Base-by-base conservation (phyloP, 2,888 invertebrate genomes). In the Cheilosia soror region DNA sequence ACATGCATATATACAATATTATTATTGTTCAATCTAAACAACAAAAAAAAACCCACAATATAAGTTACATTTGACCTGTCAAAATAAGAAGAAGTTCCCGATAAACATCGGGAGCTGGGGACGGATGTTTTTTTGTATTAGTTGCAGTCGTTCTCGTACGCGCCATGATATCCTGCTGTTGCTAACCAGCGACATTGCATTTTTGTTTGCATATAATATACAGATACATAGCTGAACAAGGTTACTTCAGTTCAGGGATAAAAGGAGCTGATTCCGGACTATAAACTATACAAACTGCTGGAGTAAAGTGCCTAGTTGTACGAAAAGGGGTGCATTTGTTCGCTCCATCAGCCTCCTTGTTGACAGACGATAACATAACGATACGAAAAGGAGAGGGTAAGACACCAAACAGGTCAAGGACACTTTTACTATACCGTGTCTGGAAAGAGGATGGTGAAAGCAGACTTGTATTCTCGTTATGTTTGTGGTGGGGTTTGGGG, bases 191-290 rank as follows among this genome's bases (percentile, higher is more conserved):
- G 69, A 51, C 33, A 72, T 51, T 85, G 72, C 62, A 76, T 51
- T 66, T 73, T 40, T 53, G 69, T 13, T 25, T n/a, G 29, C 31
- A 57, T 25, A 20, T 37, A 11, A 37, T 37, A 11, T 37, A 11
- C 11, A 11, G 37, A 37, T 42, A 62, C 33, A 63, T 25, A 57
- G 71, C 60, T 65, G 58, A 37, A 57, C 85, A 85, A 85, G 85
- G 85, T 85, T 81, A 85, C 85, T 85, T 68, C 72, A 81, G 81
- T 85, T 85, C 81, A 85, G 81, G 81, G 85, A 81, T 81, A 85
- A 62, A 60, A 72, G 65, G 71, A 25, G 55, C 72, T 85, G 44
- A 68, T 57, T 81, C 85, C 81, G 76, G 81, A 62, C 49, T 37
- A 4, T 2, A 20, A 42, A 79, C 25, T 60, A 31, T 5, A 33